Evolutionary conservation across 1,140 invertebrate genomes (phyloP), one percentile per base, ranked within the genome.

Genomic region (Drosophila navojoa): DNA sequence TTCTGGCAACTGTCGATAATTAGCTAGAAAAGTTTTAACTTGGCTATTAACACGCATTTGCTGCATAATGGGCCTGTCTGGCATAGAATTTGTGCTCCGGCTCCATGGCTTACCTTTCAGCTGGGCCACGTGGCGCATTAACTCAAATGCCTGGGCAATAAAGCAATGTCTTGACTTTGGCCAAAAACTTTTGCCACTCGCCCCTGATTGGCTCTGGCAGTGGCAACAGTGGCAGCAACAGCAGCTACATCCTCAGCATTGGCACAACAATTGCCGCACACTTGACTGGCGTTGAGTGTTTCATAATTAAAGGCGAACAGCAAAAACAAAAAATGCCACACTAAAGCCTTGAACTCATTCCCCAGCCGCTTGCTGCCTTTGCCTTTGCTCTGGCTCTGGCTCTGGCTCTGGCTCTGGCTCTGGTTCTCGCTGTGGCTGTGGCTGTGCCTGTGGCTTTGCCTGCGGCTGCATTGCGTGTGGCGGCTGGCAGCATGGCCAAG

Each of bases 61-160:
- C 76, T 89, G 84, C 79, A 87, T 89, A 89, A 89, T 89, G 82
- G 76, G 71, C 71, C 66, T 76, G 82, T 78, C 81, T 85, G 79
- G 74, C 58, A 69, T 76, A 79, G 80, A 84, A 79, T 82, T 78
- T 69, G 50, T 27, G 32, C 67, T 69, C 42, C 7, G 49, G 22
- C 27, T 38, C 58, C 60, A 44, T 15, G 57, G 22, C 27, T 44
- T 57, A 57, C 38, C 53, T 68, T 50, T 60, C 13, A 5, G 38
- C 22, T 55, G 3, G 27, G 32, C 57, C 62, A 59, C 38, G 40
- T 49, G 32, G 45, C 32, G 57, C 71, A 68, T 73, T 73, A 61
- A 40, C 40, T 57, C 71, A 40, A 73, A 69, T 69, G 55, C 32
- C 57, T 19, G 25, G 32, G 49, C 71, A 68, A 73, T 73, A 68